These are phyloP conservation scores for Enteromius radiatus DNA, from an alignment of 2,797 vertebrate genomes.

Conservation along the genomic window DNA sequence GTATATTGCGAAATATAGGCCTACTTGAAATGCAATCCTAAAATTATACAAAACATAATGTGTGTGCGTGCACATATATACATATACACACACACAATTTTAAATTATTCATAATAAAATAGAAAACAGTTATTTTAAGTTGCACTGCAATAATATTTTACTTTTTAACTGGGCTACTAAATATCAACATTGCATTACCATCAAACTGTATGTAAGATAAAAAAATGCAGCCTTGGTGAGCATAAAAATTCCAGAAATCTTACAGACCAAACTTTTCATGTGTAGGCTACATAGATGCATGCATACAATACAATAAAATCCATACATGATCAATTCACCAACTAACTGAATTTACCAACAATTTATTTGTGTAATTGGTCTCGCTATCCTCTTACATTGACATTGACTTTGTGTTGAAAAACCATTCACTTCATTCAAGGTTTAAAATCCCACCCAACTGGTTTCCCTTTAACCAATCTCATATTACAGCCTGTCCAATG, in stretches of 20 bases:
- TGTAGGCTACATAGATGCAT: neutral
- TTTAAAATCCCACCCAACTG: constrained; percentile 36
- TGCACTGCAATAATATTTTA: neutral
- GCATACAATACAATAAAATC: neutral
- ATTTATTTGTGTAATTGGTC: neutral
- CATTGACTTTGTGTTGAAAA: neutral
- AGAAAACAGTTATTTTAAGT: neutral
- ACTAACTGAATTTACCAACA: neutral
- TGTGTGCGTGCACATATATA: neutral
- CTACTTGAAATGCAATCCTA: neutral
- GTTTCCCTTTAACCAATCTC: constrained; percentile 20
- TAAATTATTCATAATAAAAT: neutral
- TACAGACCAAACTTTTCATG: neutral
- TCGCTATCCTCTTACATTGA: neutral
- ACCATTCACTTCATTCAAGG: neutral
- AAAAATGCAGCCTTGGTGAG: neutral
- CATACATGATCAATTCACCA: neutral
- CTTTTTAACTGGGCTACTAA: too few relatives aligned
- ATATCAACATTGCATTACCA: neutral
- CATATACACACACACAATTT: neutral
- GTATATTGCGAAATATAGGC: too few relatives aligned
- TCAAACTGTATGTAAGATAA: neutral
- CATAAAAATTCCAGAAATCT: neutral
- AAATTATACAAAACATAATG: neutral
- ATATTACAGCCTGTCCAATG: constrained; percentile 29